Conservation (phyloP, 1,140 invertebrate genomes). For the Stenopsyche tienmushanensis region DNA sequence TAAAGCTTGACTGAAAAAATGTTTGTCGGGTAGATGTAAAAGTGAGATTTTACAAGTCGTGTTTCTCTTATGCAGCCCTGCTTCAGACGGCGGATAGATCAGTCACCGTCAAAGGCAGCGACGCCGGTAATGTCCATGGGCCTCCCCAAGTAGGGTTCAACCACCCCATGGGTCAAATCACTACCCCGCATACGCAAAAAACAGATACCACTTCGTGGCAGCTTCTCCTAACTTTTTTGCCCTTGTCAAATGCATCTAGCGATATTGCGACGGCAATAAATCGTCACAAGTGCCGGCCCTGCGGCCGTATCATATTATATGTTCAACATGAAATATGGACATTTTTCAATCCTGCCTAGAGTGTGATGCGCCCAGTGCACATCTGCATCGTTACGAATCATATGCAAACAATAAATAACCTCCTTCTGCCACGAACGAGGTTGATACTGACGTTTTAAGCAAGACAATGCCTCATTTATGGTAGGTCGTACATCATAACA, state of each 20-base stretch:
- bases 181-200: too few species aligned
- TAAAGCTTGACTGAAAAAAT: too few species aligned
- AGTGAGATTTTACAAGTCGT: slow-evolving; percentile 5
- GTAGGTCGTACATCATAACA: too few species aligned
- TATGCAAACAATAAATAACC: too few species aligned
- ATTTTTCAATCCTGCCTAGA: neutral
- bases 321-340: too few species aligned
- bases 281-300: slow-evolving; percentile 13
- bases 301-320: slow-evolving; percentile 9
- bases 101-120: slow-evolving; percentile 38
- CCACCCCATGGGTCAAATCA: slow-evolving; percentile 5
- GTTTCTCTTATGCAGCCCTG: slow-evolving; percentile 17
- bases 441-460: too few species aligned
- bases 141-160: neutral
- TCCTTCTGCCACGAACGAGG: too few species aligned
- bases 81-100: slow-evolving; percentile 31
- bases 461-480: too few species aligned
- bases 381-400: too few species aligned
- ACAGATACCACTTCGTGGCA: too few species aligned
- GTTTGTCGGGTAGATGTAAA: neutral
- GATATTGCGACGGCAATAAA: slow-evolving; percentile 18
- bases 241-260: slow-evolving; percentile 26
- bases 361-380: neutral
- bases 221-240: neutral
- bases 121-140: slow-evolving; percentile 17